Evolutionary conservation across 2,888 invertebrate genomes (phyloP).

Genomic region (Drosophila macrospina): DNA sequence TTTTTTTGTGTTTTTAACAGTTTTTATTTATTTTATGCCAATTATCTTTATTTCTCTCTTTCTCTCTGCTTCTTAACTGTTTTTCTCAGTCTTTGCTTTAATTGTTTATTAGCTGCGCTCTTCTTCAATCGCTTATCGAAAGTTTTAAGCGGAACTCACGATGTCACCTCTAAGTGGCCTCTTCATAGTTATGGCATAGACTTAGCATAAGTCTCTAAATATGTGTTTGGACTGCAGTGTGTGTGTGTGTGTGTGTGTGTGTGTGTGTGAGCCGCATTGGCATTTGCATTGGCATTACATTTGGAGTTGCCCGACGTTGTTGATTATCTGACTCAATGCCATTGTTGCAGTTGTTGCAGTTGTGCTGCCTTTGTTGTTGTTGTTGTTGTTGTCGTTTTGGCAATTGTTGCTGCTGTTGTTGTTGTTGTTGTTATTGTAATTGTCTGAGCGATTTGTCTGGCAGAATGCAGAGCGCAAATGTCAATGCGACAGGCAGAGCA

Average conservation of each 20-base stretch:
- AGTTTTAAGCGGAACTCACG: constrained; percentile 5
- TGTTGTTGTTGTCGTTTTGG: constrained; percentile 40
- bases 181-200: constrained; percentile 31
- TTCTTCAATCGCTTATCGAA: too few species aligned
- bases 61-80: too few species aligned
- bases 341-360: constrained; percentile 48
- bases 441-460: constrained; percentile 72
- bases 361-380: constrained; percentile 33
- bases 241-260: constrained; percentile 21
- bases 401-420: constrained; percentile 46
- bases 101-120: too few species aligned
- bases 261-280: constrained; percentile 45
- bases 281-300: constrained; percentile 75
- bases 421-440: constrained; percentile 35
- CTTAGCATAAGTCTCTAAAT: constrained; percentile 15
- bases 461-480: constrained; percentile 71
- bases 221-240: constrained; percentile 13
- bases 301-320: constrained; percentile 60
- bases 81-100: too few species aligned
- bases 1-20: too few species aligned
- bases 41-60: too few species aligned
- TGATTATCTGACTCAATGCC: constrained; percentile 75
- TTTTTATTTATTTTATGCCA: too few species aligned
- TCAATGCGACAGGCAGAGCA: constrained; percentile 67
- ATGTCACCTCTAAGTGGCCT: constrained; percentile 16